Evolutionary conservation across 2,888 invertebrate species (phyloP), one percentile per base, ranked within the genome.

Genomic region (Aquatica leii): DNA sequence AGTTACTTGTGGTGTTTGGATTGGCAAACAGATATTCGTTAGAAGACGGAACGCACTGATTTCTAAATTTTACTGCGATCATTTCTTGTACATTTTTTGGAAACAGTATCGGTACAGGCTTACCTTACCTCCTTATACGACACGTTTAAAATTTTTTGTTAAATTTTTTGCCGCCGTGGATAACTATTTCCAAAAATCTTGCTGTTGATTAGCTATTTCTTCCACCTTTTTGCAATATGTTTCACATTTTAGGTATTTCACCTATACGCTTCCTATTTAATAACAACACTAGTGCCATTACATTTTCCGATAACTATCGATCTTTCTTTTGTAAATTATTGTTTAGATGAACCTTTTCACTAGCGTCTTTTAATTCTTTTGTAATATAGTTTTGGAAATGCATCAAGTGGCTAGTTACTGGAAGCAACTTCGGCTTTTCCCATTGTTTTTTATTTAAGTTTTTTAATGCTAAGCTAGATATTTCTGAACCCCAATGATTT

Each of bases 11-110:
- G 12, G 62, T 61, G 8, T 49, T 53, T 56, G 65, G 67, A 52
- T 70, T 69, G n/a, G 68, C 68, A 57, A 69, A 71, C 43, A 70
- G 41, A 65, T 72, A 72, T 37, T 69, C 59, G 54, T 71, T 73
- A 11, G 60, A 55, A 40, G 59, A 31, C 34, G 65, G 55, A 18
- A 66, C 61, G 24, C 61, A 69, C 48, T 61, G 11, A 31, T 52
- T n/a, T 66, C 71, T 59, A 24, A 66, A 49, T 12, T 34, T 46
- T 18, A 67, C 18, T 12, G 67, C 11, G 40, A 65, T 54, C 52
- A 20, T 51, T 53, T 66, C 18, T 40, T 71, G 67, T 14, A 68
- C 43, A 31, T 49, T 21, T 43, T 62, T 66, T 18, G 69, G 59
- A 59, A 71, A 69, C 34, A 72, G 53, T 37, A 72, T 66, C 4